phyloP scores from a whole-genome alignment of 2,888 invertebrate species.

The Lamellibrachia columna region DNA sequence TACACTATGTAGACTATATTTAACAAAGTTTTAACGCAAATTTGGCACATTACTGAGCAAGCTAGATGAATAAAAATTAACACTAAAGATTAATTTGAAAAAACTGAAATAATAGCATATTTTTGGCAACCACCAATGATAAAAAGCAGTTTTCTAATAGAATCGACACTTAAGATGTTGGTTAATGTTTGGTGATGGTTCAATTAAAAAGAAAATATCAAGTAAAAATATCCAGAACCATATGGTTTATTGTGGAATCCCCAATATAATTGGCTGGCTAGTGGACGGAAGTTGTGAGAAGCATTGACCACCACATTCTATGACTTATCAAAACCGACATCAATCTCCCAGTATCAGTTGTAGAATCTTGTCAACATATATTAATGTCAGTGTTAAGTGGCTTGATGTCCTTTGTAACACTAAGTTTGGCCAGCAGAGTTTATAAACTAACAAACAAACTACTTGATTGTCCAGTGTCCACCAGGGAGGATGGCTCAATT shows the following conservation, averaged over 20 bases:
- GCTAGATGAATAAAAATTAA: background rate
- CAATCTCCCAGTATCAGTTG: background rate
- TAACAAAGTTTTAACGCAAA: background rate
- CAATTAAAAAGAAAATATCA: no score
- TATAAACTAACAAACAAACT: background rate
- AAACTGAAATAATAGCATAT: background rate
- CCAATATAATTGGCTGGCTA: background rate
- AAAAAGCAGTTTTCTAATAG: no score
- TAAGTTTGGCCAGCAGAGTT: background rate
- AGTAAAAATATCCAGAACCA: no score
- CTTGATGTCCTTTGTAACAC: background rate
- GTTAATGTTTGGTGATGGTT: no score
- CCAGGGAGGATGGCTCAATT: background rate
- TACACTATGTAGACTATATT: background rate
- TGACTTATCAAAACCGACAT: background rate
- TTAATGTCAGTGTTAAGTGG: background rate
- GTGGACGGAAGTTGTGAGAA: background rate
- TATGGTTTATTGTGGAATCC: background rate
- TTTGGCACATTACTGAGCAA: background rate
- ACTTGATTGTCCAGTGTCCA: background rate
- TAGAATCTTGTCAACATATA: slow-evolving; percentile 16
- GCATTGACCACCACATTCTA: background rate
- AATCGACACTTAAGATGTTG: no score
- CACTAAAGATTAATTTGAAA: background rate
- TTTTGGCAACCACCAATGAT: no score